A percentile compares a stretch with the other conserved stretches of the same genome.
phyloP scores from a whole-genome alignment of 2,888 invertebrate species.

The Torymus texanus region DNA sequence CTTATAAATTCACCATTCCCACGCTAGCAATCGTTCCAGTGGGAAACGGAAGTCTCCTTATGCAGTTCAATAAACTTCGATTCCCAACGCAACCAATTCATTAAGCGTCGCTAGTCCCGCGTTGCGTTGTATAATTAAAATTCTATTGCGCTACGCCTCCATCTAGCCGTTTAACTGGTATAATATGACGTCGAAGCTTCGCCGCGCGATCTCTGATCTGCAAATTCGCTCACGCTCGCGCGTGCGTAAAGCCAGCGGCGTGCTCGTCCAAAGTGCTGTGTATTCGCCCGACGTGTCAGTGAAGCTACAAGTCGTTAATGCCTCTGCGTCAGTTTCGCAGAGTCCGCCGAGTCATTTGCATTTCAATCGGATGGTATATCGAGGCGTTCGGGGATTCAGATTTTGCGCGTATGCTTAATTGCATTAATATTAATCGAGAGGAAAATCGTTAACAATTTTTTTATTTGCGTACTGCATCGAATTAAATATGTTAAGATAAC shows the following conservation, averaged over 20 bases:
- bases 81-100: constrained; percentile 19
- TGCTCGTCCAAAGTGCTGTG: too few species aligned
- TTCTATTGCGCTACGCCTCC: constrained; percentile 46
- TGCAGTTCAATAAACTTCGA: constrained; percentile 1
- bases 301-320: too few species aligned
- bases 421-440: background rate
- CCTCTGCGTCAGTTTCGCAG: too few species aligned
- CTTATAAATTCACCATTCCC: too few species aligned
- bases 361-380: too few species aligned
- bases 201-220: background rate
- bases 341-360: too few species aligned
- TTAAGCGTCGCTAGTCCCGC: constrained; percentile 1
- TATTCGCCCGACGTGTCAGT: too few species aligned
- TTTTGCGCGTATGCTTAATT: background rate
- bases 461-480: background rate
- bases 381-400: background rate
- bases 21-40: background rate
- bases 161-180: background rate
- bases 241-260: constrained; percentile 22
- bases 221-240: constrained; percentile 16
- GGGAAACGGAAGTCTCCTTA: constrained; percentile 23
- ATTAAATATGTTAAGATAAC: too few species aligned
- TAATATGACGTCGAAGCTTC: background rate
- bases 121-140: background rate
- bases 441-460: background rate